Percentiles rank a stretch among this genome's conserved stretches.
phyloP scores from a whole-genome alignment of 2,888 invertebrate genomes.

The Heliconius ethilla region DNA sequence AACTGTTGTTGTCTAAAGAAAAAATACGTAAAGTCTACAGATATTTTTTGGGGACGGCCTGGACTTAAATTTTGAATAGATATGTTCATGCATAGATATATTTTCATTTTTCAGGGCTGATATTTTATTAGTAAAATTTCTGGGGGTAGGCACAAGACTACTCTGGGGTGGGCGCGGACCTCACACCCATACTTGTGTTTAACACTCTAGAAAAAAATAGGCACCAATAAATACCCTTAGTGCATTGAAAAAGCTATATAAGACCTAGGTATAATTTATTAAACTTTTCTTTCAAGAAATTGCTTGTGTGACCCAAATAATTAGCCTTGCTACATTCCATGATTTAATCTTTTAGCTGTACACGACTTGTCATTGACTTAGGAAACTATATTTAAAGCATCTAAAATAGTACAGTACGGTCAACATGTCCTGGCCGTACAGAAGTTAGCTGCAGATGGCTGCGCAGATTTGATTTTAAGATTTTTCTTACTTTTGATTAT shows the following conservation, averaged over 20 bases:
- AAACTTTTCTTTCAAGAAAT: slow-evolving; percentile 35
- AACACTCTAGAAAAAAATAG: neutral
- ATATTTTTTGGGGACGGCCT: too few relatives aligned
- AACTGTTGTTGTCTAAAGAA: too few relatives aligned
- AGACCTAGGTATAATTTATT: slow-evolving; percentile 33
- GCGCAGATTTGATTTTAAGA: too few relatives aligned
- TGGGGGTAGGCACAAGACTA: too few relatives aligned
- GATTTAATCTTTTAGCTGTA: slow-evolving; percentile 47
- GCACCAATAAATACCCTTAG: neutral
- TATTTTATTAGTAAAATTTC: too few relatives aligned
- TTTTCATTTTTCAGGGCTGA: too few relatives aligned
- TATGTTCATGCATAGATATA: too few relatives aligned
- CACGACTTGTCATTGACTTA: slow-evolving; percentile 49
- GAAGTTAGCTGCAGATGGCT: too few relatives aligned
- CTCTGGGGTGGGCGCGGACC: too few relatives aligned
- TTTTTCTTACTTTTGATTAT: too few relatives aligned
- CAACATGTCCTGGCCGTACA: too few relatives aligned
- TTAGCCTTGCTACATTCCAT: slow-evolving; percentile 56
- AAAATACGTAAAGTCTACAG: neutral
- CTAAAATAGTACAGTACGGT: slow-evolving; percentile 35
- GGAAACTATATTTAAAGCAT: slow-evolving; percentile 45
- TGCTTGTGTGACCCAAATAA: slow-evolving; percentile 50
- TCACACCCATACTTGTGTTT: neutral
- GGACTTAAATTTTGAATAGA: too few relatives aligned
- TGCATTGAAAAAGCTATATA: slow-evolving; percentile 34